These are phyloP conservation scores for Neocrepidodera transversa DNA, from an alignment of 2,888 invertebrate species.

Conservation along the genomic window DNA sequence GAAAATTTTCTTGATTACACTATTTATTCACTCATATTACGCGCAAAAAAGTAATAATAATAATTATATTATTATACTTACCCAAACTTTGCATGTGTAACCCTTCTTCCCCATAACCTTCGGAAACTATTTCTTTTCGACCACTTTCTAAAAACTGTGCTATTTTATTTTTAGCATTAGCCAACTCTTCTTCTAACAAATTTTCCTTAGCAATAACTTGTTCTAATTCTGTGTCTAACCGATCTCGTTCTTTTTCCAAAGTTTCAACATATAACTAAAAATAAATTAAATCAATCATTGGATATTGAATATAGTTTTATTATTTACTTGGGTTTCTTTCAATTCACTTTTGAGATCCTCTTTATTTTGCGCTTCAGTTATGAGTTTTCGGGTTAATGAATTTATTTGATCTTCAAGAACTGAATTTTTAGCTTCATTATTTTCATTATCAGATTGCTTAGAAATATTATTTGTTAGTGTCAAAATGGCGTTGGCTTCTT, in stretches of 20 bases:
- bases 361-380: slow-evolving; percentile 52
- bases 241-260: slow-evolving; percentile 59
- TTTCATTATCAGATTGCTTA: slow-evolving; percentile 11
- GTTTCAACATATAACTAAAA: slow-evolving; percentile 62
- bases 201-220: slow-evolving; percentile 67
- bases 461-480: slow-evolving; percentile 61
- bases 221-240: slow-evolving; percentile 68
- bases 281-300: neutral
- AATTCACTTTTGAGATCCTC: slow-evolving; percentile 63
- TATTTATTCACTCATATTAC: too few relatives aligned
- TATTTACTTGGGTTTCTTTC: slow-evolving; percentile 43
- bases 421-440: slow-evolving; percentile 21
- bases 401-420: slow-evolving; percentile 48
- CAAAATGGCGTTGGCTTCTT: slow-evolving; percentile 75
- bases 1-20: too few relatives aligned
- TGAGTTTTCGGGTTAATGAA: slow-evolving; percentile 50
- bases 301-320: neutral
- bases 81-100: slow-evolving; percentile 41
- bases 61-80: too few relatives aligned
- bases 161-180: slow-evolving; percentile 60
- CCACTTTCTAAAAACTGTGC: slow-evolving; percentile 60
- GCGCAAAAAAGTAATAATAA: too few relatives aligned
- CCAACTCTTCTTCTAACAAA: slow-evolving; percentile 63
- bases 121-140: slow-evolving; percentile 63
- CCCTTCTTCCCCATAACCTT: slow-evolving; percentile 64